Evolutionary conservation across 2,113 vertebrate species (phyloP).

Genomic region (Ptilonorhynchus violaceus): DNA sequence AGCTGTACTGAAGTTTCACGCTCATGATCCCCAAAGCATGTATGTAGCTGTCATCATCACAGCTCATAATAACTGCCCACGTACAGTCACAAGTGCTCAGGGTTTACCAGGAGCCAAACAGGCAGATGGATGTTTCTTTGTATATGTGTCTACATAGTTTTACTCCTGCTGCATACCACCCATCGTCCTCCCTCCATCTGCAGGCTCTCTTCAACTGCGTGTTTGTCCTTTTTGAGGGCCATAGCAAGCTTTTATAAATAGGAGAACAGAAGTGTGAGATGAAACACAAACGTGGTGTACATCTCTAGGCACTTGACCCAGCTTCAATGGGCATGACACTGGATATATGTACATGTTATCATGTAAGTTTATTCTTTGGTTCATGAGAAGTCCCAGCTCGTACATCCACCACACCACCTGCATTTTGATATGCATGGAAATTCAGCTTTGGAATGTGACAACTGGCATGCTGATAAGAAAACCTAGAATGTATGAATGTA

Average conservation of each 20-base stretch:
- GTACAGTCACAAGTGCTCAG: background rate
- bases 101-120: conserved; percentile 2
- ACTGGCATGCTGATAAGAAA: background rate
- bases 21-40: background rate
- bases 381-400: background rate
- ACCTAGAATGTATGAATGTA: background rate
- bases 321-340: background rate
- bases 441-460: background rate
- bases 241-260: background rate
- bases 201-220: background rate
- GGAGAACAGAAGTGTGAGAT: background rate
- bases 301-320: background rate
- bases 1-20: background rate
- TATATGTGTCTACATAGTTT: background rate
- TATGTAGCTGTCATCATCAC: background rate
- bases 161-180: background rate
- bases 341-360: background rate
- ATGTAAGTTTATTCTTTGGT: background rate
- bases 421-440: background rate
- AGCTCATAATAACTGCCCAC: background rate
- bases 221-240: background rate
- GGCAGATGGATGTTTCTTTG: conserved; percentile 12
- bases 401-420: background rate
- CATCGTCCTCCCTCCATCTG: background rate
- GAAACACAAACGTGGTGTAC: background rate